These are phyloP conservation scores for Euleptes europaea DNA, from an alignment of 2,113 vertebrate species.

Conservation along the genomic window DNA sequence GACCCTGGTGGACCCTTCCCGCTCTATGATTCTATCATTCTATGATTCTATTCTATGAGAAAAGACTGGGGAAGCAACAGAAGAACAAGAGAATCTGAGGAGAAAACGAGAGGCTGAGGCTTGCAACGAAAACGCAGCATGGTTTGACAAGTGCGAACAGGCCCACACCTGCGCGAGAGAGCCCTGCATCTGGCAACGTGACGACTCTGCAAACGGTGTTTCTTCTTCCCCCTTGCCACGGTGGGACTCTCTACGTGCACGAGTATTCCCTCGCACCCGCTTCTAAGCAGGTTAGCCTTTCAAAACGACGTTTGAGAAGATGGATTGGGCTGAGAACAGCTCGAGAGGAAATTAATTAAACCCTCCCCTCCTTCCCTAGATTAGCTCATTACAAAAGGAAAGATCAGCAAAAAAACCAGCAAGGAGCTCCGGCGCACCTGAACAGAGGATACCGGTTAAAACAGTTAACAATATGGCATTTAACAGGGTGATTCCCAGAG, in stretches of 20 bases:
- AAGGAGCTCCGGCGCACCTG: constrained; percentile 21
- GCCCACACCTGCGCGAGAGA: constrained; percentile 60
- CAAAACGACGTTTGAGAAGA: constrained; percentile 33
- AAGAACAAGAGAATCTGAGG: constrained; percentile 10
- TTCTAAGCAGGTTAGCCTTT: constrained; percentile 44
- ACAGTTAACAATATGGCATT: constrained; percentile 58
- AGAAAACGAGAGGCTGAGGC: accelerated
- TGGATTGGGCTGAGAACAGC: constrained; percentile 38
- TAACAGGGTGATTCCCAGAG: constrained; percentile 43
- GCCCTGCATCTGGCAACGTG: constrained; percentile 67
- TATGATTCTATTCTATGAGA: too few species aligned
- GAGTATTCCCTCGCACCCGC: constrained; percentile 45
- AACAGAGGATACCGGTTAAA: neutral
- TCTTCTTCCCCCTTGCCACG: constrained; percentile 48
- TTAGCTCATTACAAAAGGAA: constrained; percentile 40
- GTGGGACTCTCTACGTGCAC: constrained; percentile 55
- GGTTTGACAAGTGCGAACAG: constrained; percentile 73
- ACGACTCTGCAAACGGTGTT: constrained; percentile 61
- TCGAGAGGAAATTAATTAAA: constrained; percentile 51
- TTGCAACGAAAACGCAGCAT: constrained; percentile 61
- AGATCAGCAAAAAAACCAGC: constrained; percentile 46
- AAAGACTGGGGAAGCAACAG: too few species aligned
- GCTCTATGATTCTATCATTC: too few species aligned
- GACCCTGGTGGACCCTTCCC: too few species aligned
- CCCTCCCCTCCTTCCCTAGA: constrained; percentile 24